Base-by-base conservation (phyloP, 2,888 invertebrate genomes). In the Coronaproctus castanopsis region DNA sequence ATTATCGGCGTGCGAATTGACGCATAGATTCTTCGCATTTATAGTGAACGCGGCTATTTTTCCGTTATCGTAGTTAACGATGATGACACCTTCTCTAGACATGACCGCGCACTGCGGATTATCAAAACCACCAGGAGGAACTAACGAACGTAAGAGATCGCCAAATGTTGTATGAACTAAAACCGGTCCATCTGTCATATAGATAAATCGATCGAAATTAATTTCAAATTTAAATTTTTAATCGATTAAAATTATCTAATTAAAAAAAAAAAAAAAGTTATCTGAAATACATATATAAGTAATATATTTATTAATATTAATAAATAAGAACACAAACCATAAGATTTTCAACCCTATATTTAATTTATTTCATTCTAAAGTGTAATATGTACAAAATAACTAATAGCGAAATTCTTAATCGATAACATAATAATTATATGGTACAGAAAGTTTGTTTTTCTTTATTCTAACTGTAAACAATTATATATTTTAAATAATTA, bases 101-200 rank as follows among this genome's bases (percentile, higher is more conserved):
- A 98, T 84, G 14, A 89, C 86, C 63, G 95, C 86, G 70, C 91
- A 84, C 71, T 87, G 85, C 48, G 86, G 95, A 55, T 82, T 82
- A 48, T 76, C 74, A 68, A 83, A 86, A 53, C 81, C 81, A 67
- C 77, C 78, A 2, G 89, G 89, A 10, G 86, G 81, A 66, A 88
- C 85, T 63, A 96, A 75, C n/a, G 92, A 87, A 66, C 96, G 80
- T 65, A 98, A 76, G 55, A 97, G 76, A 73, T 98, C 98, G 54
- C 98, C 98, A 73, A 91, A 90, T 20, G 96, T 93, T 61, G 98
- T 97, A 75, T 98, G 98, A 61, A 98, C 89, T 64, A 98, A 78
- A 52, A 97, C 92, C 0, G 95, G 93, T 1, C 97, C 97, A 75
- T 85, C 96, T 91, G 72, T 0, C n/a, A n/a, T n/a, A n/a, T n/a